phyloP scores from a whole-genome alignment of 2,888 invertebrate species.

The Calameuta idolon region DNA sequence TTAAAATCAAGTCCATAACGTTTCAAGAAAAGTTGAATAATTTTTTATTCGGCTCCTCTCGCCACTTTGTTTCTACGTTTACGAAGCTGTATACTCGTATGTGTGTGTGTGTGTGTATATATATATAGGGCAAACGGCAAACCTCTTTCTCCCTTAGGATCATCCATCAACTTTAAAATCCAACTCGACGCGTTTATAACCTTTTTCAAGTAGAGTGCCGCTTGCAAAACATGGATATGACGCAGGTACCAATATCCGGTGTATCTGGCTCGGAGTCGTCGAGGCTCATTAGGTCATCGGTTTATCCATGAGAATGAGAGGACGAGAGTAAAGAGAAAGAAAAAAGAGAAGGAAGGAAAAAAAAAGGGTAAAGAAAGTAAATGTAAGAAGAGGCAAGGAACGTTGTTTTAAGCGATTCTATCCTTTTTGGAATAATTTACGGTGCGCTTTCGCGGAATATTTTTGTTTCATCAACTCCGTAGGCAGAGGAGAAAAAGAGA shows the following conservation, averaged over 20 bases:
- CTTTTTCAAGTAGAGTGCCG: conserved; percentile 8
- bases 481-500: neutral
- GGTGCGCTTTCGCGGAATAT: neutral
- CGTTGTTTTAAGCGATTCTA: conserved; percentile 2
- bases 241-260: neutral
- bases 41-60: neutral
- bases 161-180: conserved; percentile 25
- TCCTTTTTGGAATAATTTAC: neutral
- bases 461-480: neutral
- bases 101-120: too few species aligned
- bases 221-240: neutral
- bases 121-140: neutral
- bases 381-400: conserved; percentile 26
- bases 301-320: neutral
- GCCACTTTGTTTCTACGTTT: neutral
- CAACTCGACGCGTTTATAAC: neutral
- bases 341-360: conserved; percentile 32
- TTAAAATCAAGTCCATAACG: neutral
- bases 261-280: neutral
- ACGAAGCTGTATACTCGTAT: neutral
- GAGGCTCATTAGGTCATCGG: neutral
- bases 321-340: conserved; percentile 12
- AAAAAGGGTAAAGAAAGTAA: conserved; percentile 33
- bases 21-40: neutral
- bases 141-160: conserved; percentile 1